Percentiles rank a stretch among this genome's conserved stretches.
Conservation (phyloP, 2,797 vertebrate species). For the Coregonus ussuriensis region DNA sequence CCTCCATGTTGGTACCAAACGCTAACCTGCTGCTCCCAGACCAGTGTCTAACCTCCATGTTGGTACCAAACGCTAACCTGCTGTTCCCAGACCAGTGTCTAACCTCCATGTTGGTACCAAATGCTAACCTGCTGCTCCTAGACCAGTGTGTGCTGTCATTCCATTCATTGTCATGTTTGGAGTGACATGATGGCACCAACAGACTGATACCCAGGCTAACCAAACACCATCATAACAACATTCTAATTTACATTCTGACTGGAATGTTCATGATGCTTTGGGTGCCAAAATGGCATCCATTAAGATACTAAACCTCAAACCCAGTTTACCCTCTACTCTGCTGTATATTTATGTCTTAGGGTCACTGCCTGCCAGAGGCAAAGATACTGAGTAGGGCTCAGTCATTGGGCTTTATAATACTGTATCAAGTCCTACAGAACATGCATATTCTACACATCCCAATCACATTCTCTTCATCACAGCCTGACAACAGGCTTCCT, state of each 20-base stretch:
- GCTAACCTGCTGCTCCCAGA: background rate
- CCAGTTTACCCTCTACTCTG: background rate
- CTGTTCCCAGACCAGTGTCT: too few relatives aligned
- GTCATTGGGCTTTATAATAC: conserved; percentile 8
- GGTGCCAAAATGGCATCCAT: background rate
- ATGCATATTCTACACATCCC: conserved; percentile 64
- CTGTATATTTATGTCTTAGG: background rate
- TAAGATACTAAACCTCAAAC: background rate
- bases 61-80: too few relatives aligned
- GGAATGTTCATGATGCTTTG: background rate
- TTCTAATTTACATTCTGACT: background rate
- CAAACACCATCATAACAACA: background rate
- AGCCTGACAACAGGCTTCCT: conserved; percentile 2
- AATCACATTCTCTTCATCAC: conserved; percentile 39
- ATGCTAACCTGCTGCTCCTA: too few relatives aligned
- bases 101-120: too few relatives aligned
- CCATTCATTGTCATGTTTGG: too few relatives aligned
- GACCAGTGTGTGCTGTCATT: too few relatives aligned
- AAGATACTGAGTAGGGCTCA: conserved; percentile 7
- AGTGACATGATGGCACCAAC: background rate
- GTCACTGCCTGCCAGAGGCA: background rate
- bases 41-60: too few relatives aligned
- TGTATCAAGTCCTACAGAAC: conserved; percentile 56
- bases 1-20: background rate
- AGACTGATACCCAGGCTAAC: background rate